These are phyloP conservation scores for Arrhamphus sclerolepis DNA, from an alignment of 2,797 vertebrate genomes.

Conservation along the genomic window DNA sequence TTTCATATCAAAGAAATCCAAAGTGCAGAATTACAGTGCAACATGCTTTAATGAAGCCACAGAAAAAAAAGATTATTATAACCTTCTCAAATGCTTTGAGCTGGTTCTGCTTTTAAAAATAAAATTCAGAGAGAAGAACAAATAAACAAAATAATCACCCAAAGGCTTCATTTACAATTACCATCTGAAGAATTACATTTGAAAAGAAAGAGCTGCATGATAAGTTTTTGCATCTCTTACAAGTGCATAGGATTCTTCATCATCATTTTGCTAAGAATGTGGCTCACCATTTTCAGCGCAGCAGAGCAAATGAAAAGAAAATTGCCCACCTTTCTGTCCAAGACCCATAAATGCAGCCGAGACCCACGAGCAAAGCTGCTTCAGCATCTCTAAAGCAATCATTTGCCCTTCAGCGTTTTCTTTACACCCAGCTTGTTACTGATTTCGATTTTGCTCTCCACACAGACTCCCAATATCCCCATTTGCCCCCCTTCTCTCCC, in stretches of 20 bases:
- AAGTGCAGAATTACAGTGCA: constrained; percentile 58
- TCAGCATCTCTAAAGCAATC: constrained; percentile 61
- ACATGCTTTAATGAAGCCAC: constrained; percentile 58
- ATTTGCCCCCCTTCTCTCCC: constrained; percentile 8
- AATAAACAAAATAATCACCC: constrained; percentile 44
- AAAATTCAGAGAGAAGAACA: constrained; percentile 33
- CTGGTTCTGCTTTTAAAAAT: constrained; percentile 21
- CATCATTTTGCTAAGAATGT: constrained; percentile 38
- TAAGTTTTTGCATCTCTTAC: constrained; percentile 30
- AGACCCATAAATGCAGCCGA: constrained; percentile 35
- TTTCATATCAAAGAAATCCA: constrained; percentile 70
- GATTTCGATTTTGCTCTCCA: constrained; percentile 52
- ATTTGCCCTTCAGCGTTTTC: constrained; percentile 49
- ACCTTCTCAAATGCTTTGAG: constrained; percentile 34
- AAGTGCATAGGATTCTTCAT: constrained; percentile 15
- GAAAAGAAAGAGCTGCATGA: constrained; percentile 41
- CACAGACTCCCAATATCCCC: constrained; percentile 20
- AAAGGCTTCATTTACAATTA: constrained; percentile 49
- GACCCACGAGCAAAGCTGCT: constrained; percentile 47
- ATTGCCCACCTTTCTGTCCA: constrained; percentile 71
- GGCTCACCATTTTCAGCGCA: constrained; percentile 59
- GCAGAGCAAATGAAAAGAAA: constrained; percentile 75
- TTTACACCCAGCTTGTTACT: constrained; percentile 47
- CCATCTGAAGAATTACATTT: constrained; percentile 38
- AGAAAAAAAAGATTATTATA: constrained; percentile 46